Evolutionary conservation across 2,888 invertebrate genomes (phyloP), one percentile per base, ranked within the genome.

Genomic region (Microchrysa polita): DNA sequence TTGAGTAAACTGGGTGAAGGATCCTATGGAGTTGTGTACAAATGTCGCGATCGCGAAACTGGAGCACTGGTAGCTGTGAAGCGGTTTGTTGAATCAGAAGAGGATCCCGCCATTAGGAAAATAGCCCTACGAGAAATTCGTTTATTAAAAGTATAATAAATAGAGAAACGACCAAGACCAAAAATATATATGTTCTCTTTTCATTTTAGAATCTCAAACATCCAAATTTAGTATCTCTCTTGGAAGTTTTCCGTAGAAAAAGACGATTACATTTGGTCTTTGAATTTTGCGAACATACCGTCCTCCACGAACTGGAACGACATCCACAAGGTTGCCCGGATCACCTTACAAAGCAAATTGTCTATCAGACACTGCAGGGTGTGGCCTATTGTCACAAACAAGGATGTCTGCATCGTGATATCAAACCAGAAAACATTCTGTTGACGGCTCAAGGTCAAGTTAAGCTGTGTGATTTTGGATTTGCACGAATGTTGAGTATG

Each of bases 391-490:
- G 98, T 84, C 99, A 99, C 86, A 91, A 94, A 74, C 95, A 98
- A 85, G 84, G 96, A 83, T 96, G 96, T 85, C 94, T 98, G 81
- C 97, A 98, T 83, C 89, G 98, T 59, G 98, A 99, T 83, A 97
- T 99, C 55, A 99, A 99, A 84, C 99, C 99, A 0, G 99, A 99
- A 87, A 99, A 99, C 85, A 98, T 99, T 76, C 88, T 99, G 71
- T 90, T 99, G 73, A 98, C 97, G 14, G 89, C 91, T 73, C 93
- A 93, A 76, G 97, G 97, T 0, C 93, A 97, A 72, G 96, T 99
- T 76, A 99, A 99, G 85, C 87, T 99, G 1, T 99, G 85, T 83
- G 98, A 99, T 86, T 99, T 99, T 85, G 99, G 99, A 67, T 99
- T 99, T 85, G 99, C 99, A 0, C 89, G 99, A 80, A 93, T 97